phyloP scores from a whole-genome alignment of 2,113 vertebrate genomes.

The Heterotis niloticus region DNA sequence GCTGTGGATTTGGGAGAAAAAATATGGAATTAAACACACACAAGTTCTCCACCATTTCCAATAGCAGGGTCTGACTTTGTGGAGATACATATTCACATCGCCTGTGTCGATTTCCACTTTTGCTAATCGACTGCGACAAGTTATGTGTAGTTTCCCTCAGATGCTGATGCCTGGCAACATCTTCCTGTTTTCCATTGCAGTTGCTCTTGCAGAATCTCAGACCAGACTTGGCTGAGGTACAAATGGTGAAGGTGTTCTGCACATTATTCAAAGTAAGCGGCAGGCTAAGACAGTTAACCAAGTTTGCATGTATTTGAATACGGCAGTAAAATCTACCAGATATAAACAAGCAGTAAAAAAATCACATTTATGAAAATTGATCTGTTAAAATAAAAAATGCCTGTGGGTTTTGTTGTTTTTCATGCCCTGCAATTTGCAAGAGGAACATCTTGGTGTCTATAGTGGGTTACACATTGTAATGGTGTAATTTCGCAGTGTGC shows the following conservation, averaged over 20 bases:
- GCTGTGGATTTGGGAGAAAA: no score
- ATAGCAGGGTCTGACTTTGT: no score
- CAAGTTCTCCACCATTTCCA: no score
- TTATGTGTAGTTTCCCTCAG: neutral
- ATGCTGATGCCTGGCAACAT: neutral
- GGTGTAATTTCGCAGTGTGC: no score
- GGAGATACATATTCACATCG: no score
- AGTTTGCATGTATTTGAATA: neutral
- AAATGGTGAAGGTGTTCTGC: neutral
- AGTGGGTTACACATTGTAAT: no score
- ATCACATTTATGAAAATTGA: no score
- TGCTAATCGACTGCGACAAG: slow-evolving; percentile 2
- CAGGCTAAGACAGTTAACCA: neutral
- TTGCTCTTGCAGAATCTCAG: neutral
- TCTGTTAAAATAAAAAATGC: no score
- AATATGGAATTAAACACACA: no score
- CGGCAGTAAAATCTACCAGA: neutral
- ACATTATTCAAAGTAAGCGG: neutral
- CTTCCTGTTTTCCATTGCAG: neutral
- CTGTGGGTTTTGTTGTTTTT: no score
- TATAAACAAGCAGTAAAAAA: neutral
- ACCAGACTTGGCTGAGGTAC: neutral
- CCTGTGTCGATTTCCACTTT: neutral
- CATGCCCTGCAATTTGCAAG: no score
- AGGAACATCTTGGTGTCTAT: no score